Percentiles rank a stretch among this genome's conserved stretches.
phyloP scores from a whole-genome alignment of 1,140 invertebrate species.

The Drosophila grimshawi region DNA sequence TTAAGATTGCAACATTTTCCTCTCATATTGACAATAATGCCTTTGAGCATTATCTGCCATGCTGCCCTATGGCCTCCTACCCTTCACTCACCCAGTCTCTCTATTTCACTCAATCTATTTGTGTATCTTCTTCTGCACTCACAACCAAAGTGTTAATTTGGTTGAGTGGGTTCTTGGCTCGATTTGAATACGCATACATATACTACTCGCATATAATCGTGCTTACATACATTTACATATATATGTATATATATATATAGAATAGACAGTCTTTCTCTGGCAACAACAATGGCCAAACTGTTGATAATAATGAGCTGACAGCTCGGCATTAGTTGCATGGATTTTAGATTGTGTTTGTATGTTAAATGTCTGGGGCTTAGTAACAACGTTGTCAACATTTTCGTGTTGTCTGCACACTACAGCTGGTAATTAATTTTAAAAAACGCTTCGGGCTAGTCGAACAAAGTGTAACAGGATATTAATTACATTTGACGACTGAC shows the following conservation, averaged over 20 bases:
- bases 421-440: constrained; percentile 82
- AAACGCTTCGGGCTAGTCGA: constrained; percentile 76
- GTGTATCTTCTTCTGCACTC: constrained; percentile 17
- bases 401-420: constrained; percentile 65
- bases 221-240: constrained; percentile 3
- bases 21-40: constrained; percentile 78
- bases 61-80: constrained; percentile 53
- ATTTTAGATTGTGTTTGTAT: constrained; percentile 60
- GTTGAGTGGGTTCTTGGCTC: constrained; percentile 80
- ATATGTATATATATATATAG: neutral
- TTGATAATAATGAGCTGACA: constrained; percentile 82
- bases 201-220: constrained; percentile 7
- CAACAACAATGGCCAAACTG: constrained; percentile 58
- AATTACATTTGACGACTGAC: constrained; percentile 80
- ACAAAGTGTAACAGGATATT: constrained; percentile 82
- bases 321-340: constrained; percentile 80
- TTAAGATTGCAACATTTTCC: constrained; percentile 81
- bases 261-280: constrained; percentile 8
- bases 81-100: neutral
- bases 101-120: constrained; percentile 3
- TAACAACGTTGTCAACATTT: constrained; percentile 80
- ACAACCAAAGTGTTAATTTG: constrained; percentile 74
- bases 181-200: constrained; percentile 67
- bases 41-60: constrained; percentile 63
- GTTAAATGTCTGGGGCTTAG: constrained; percentile 79